Base-by-base conservation (phyloP, 2,888 invertebrate genomes). In the Tribolium freemani region DNA sequence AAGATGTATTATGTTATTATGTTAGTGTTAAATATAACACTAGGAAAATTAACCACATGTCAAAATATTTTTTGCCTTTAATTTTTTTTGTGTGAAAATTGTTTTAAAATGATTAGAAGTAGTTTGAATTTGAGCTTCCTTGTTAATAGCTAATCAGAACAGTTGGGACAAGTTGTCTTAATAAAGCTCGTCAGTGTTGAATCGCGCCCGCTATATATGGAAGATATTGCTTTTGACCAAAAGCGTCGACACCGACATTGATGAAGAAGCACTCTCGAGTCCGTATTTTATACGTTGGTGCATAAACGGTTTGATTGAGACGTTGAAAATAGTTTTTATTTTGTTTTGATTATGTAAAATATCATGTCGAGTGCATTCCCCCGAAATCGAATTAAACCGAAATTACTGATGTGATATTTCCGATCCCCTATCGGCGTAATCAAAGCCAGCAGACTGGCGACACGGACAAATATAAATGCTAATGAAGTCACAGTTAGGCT, bases 401-500 rank as follows among this genome's bases (percentile, higher is more conserved):
- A 69, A 69, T 69, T 51, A 53, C 53, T 51, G 16, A 54, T 50
- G 5, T 54, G 5, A 4, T 38, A 69, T 58, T 69, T 69, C 69
- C 69, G 50, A 58, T 69, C 60, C 38, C 60, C 69, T 63, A 70
- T 70, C 69, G 69, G 69, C 51, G 63, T 56, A 63, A 70, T 63
- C 69, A 70, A 63, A 70, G 69, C 56, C 73, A 5, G 38, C 75
- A 74, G 75, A 76, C 75, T 72, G 76, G 76, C 76, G 75, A 73
- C 76, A 72, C 60, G 48, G 69, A 76, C 74, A 75, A 73, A 77
- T 77, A 75, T 76, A 77, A 76, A 77, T 77, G 79, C 75, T 75
- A 79, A 80, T 80, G 76, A 80, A 80, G 76, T 71, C 76, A 68
- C 74, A 64, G 71, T 71, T 69, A 61, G 73, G 73, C 73, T 77